Evolutionary conservation across 2,113 vertebrate species (phyloP).

Genomic region (Pygoscelis antarcticus): DNA sequence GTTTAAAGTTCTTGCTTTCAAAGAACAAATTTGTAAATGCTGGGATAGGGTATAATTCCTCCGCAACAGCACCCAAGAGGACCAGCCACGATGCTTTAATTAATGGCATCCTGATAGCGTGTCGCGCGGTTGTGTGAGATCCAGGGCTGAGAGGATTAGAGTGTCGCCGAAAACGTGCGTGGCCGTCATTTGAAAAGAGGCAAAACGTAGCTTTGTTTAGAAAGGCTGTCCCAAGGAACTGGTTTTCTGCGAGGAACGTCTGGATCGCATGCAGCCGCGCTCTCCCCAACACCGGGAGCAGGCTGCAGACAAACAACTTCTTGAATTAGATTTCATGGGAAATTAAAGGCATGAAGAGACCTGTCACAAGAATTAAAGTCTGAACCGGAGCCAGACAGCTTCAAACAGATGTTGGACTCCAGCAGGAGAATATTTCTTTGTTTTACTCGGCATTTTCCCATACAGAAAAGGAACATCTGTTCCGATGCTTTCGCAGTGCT

Average conservation of each 20-base stretch:
- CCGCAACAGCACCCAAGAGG: not conserved
- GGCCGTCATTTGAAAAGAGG: not conserved
- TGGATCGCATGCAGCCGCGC: not conserved
- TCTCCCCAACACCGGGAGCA: not conserved
- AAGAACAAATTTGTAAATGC: not conserved
- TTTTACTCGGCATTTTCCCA: constrained; percentile 60
- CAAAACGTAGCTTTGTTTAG: not conserved
- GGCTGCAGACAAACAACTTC: constrained; percentile 20
- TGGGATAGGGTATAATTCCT: rapidly evolving
- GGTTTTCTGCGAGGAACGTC: not conserved
- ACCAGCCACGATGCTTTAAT: not conserved
- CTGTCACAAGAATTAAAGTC: constrained; percentile 64
- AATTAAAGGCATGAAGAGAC: constrained; percentile 65
- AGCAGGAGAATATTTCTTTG: constrained; percentile 71
- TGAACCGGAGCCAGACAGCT: constrained; percentile 59
- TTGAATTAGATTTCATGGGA: constrained; percentile 68
- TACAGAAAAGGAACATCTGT: constrained; percentile 63
- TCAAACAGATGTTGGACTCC: constrained; percentile 67
- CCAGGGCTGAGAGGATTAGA: not conserved
- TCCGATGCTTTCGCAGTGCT: not conserved
- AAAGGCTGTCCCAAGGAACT: not conserved
- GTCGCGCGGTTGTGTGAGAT: rapidly evolving
- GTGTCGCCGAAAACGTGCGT: not conserved
- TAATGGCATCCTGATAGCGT: not conserved
- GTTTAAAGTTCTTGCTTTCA: not conserved